These are phyloP conservation scores for Salarias fasciatus DNA, from an alignment of 2,797 vertebrate genomes.

Conservation along the genomic window DNA sequence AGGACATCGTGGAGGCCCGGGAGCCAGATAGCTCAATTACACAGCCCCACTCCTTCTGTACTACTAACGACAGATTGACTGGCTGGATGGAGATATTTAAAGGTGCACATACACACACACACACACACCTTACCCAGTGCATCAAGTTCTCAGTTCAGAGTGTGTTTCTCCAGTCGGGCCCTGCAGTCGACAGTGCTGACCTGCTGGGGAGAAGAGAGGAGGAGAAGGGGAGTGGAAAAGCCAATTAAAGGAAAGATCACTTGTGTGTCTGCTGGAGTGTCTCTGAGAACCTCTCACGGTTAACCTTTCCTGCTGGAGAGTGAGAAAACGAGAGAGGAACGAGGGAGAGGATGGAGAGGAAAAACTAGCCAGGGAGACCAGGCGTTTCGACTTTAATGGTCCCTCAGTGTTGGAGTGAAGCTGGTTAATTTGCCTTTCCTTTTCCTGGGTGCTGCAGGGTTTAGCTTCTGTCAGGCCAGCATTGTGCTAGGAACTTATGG, in stretches of 20 bases:
- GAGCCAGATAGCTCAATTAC: slow-evolving; percentile 74
- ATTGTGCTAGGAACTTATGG: slow-evolving; percentile 52
- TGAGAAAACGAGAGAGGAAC: slow-evolving; percentile 75
- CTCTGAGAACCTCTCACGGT: slow-evolving; percentile 79
- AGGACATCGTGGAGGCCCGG: slow-evolving; percentile 68
- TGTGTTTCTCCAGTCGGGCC: slow-evolving; percentile 60
- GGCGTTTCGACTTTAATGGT: slow-evolving; percentile 76
- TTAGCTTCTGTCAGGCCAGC: slow-evolving; percentile 65
- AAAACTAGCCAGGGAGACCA: slow-evolving; percentile 75
- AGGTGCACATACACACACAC: slow-evolving; percentile 31
- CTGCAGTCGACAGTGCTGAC: slow-evolving; percentile 77
- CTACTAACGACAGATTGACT: slow-evolving; percentile 72
- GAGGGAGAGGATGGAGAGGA: slow-evolving; percentile 69
- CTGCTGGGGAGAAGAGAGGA: slow-evolving; percentile 77
- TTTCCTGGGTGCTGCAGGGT: slow-evolving; percentile 64
- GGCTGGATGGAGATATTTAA: slow-evolving; percentile 70
- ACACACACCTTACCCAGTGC: no score
- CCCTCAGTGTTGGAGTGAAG: slow-evolving; percentile 75
- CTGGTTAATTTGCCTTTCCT: slow-evolving; percentile 78
- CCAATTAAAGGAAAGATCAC: slow-evolving; percentile 89
- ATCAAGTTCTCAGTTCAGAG: no score
- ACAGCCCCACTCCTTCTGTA: slow-evolving; percentile 57
- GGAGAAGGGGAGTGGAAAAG: slow-evolving; percentile 82
- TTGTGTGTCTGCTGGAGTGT: slow-evolving; percentile 81
- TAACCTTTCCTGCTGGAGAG: slow-evolving; percentile 81